Evolutionary conservation across 1,140 invertebrate genomes (phyloP).

Genomic region (Protaetia brevitarsis): DNA sequence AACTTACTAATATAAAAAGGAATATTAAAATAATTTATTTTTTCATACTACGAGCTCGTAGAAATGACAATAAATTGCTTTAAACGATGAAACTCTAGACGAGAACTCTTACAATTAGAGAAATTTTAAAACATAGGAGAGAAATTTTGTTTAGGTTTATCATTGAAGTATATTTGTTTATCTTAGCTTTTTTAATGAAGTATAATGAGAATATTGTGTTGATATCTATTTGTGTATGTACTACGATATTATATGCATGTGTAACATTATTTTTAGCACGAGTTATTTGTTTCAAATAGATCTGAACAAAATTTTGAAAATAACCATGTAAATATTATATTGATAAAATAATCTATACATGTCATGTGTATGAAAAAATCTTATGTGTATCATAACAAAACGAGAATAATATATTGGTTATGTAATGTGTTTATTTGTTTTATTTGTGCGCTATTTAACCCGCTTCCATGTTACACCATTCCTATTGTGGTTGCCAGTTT

Average conservation of each 20-base stretch:
- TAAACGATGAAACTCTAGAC: constrained; percentile 28
- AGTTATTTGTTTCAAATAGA: background rate
- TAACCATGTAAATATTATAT: constrained; percentile 9
- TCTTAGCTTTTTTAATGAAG: background rate
- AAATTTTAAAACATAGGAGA: background rate
- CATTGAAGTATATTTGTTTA: background rate
- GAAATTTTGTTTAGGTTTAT: constrained; percentile 24
- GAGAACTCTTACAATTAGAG: constrained; percentile 10
- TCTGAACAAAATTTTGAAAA: constrained; percentile 17
- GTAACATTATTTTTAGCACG: background rate
- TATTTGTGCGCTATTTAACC: too few species aligned
- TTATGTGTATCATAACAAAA: constrained; percentile 13
- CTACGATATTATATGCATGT: background rate
- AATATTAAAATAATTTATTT: constrained; percentile 21
- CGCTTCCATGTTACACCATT: too few species aligned
- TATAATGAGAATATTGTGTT: background rate
- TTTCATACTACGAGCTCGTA: constrained; percentile 36
- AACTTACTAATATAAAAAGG: constrained; percentile 13
- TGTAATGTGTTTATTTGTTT: background rate
- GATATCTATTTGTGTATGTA: background rate
- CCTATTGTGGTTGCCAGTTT: too few species aligned
- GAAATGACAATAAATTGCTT: constrained; percentile 44
- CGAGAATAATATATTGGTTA: constrained; percentile 9
- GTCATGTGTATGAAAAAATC: constrained; percentile 6
- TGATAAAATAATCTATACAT: constrained; percentile 9